These are phyloP conservation scores for Theocolax elegans DNA, from an alignment of 1,140 invertebrate genomes.

Conservation along the genomic window DNA sequence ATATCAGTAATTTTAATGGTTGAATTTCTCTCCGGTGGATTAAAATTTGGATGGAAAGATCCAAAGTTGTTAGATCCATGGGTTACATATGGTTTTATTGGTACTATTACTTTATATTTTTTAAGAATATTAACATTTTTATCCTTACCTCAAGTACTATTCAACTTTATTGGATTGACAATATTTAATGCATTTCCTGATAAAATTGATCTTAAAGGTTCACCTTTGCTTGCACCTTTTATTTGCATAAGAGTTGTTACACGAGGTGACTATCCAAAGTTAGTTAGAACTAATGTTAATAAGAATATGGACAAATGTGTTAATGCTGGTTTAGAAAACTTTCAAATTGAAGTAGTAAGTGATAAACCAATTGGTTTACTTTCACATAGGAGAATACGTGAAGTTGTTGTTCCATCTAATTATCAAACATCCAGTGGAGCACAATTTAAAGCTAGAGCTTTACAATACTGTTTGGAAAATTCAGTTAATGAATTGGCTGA, in stretches of 20 bases:
- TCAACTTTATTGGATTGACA: conserved; percentile 91
- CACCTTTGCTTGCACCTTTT: conserved; percentile 91
- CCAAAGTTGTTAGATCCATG: conserved; percentile 80
- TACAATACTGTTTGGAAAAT: conserved; percentile 96
- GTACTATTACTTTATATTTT: conserved; percentile 79
- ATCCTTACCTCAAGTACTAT: conserved; percentile 89
- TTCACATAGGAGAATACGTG: conserved; percentile 78
- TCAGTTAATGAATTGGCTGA: conserved; percentile 88
- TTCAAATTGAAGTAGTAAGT: conserved; percentile 96
- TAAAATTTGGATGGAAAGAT: conserved; percentile 74
- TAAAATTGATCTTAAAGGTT: conserved; percentile 89
- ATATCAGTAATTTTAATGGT: conserved; percentile 80
- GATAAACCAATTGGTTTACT: conserved; percentile 87
- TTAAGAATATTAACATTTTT: conserved; percentile 86
- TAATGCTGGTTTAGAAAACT: conserved; percentile 93
- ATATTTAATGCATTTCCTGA: conserved; percentile 96
- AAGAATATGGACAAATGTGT: conserved; percentile 91
- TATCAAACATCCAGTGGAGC: conserved; percentile 92
- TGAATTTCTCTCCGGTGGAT: conserved; percentile 82
- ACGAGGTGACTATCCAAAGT: conserved; percentile 91
- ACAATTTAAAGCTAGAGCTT: conserved; percentile 92
- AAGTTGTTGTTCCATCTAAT: conserved; percentile 86
- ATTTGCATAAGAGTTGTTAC: conserved; percentile 96
- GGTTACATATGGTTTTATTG: conserved; percentile 80
- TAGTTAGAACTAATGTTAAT: conserved; percentile 89